Evolutionary conservation across 2,888 invertebrate genomes (phyloP), one percentile per base, ranked within the genome.

Genomic region (Acrobasis repandana): DNA sequence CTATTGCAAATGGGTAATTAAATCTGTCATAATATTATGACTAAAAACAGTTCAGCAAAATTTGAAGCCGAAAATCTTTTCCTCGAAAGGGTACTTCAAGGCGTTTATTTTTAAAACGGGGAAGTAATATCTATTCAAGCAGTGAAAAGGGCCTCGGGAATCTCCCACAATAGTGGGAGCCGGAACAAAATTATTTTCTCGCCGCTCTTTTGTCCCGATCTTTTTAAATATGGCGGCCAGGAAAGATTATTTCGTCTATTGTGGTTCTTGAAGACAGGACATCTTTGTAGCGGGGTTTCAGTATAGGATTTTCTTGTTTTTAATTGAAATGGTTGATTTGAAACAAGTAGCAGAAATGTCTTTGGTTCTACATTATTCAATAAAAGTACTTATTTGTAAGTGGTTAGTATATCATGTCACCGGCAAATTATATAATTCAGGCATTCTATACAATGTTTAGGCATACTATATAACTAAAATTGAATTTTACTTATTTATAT

Each of bases 101-200:
- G 51, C 38, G 10, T 46, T 46, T 59, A 46, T 38, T 43, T 38
- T 51, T 28, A 43, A 36, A 52, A 51, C n/a, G 28, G 51, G 34
- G 34, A 50, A 60, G 56, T 83, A 86, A 87, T 83, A 83, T 78
- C 79, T 71, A 43, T 72, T 73, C 70, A 75, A 76, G 74, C 73
- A 66, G 67, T 79, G 80, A 80, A 85, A 28, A 80, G 81, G 76
- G 71, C 73, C 74, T 83, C 85, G 82, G 75, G 86, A 87, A 88
- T 86, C 86, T 84, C 83, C 79, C 79, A 90, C 88, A 92, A 92
- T 87, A 82, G 88, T 85, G 80, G 71, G 77, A 83, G 80, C 83
- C 80, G 79, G 79, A 73, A 77, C 85, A 87, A 90, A 90, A 88
- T 88, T 81, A 88, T 90, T 90, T 89, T 82, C 74, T 77, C 82